phyloP scores from a whole-genome alignment of 2,797 vertebrate species.

The Onychomys torridus region DNA sequence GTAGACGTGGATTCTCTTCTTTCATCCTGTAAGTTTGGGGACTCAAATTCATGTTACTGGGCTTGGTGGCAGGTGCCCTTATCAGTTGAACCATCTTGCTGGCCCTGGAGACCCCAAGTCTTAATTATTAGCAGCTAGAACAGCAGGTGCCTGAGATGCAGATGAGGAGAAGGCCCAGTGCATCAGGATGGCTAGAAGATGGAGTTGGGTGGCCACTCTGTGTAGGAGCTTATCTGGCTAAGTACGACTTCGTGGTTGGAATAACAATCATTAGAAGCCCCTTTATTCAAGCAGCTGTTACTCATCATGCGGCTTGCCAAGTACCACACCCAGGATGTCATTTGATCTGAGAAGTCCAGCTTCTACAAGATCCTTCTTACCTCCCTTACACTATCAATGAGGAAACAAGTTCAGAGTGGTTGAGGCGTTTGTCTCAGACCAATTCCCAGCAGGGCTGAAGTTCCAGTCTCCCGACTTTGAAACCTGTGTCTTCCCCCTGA shows the following conservation, averaged over 20 bases:
- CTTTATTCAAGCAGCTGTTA: neutral
- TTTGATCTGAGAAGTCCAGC: neutral
- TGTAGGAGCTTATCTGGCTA: neutral
- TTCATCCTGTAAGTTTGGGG: neutral
- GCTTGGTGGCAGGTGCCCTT: neutral
- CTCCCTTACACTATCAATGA: neutral
- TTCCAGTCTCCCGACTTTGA: neutral
- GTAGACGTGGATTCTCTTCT: neutral
- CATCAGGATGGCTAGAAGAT: neutral
- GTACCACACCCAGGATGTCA: neutral
- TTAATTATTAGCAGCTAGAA: neutral
- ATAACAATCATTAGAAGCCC: neutral
- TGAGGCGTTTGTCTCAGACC: neutral
- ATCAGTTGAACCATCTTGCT: neutral
- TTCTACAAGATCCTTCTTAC: neutral
- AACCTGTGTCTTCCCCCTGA: fast-evolving
- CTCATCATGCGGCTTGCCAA: neutral
- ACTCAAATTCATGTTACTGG: too few species aligned
- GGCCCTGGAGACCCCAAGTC: neutral
- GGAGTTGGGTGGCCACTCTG: neutral
- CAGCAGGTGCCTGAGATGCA: neutral
- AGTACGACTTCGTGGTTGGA: neutral
- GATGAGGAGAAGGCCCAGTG: neutral
- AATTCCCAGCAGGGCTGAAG: too few species aligned
- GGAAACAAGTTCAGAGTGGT: neutral